Evolutionary conservation across 2,888 invertebrate species (phyloP), one percentile per base, ranked within the genome.

Genomic region (Cepaea hortensis): DNA sequence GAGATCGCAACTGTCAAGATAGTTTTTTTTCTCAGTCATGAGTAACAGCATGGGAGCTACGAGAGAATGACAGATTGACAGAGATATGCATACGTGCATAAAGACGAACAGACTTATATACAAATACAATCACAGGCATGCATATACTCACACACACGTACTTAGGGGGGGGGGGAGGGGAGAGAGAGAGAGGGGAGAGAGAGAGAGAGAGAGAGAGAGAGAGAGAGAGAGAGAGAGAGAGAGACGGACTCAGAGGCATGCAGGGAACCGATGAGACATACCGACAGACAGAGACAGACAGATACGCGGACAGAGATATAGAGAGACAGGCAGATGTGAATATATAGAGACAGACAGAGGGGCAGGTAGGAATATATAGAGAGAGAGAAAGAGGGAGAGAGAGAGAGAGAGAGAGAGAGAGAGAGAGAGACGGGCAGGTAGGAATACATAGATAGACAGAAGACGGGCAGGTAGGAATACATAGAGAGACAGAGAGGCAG

Each of bases 361-460:
- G 70, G 50, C 35, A 70, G 70, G 5, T 35, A 70, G 68, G 72
- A 70, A 68, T 35, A 48, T 70, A 46, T 70, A 46, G 70, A 83
- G 55, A 83, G 83, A 83, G 83, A 73, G 55, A 83, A 75, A 83
- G 83, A 83, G 75, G 61, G 61, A 73, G 75, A 73, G 75, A 73
- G 75, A 83, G 75, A 83, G 83, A 84, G 77, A 76, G 76, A 84
- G 76, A 77, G 84, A 84, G 65, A 84, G 84, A 84, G 76, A 62
- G 84, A 84, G 35, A 84, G 76, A 77, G 65, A 77, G 84, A 84
- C 65, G 76, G 84, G 76, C 65, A 76, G 77, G 55, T 55, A 73
- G 61, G 15, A 46, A 35, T 48, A 20, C 15, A 48, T 20, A 20
- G 46, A 48, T 3, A 20, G 46, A 46, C 23, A 23, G 46, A 46